phyloP scores from a whole-genome alignment of 2,888 invertebrate species.

The Morpho helenor region DNA sequence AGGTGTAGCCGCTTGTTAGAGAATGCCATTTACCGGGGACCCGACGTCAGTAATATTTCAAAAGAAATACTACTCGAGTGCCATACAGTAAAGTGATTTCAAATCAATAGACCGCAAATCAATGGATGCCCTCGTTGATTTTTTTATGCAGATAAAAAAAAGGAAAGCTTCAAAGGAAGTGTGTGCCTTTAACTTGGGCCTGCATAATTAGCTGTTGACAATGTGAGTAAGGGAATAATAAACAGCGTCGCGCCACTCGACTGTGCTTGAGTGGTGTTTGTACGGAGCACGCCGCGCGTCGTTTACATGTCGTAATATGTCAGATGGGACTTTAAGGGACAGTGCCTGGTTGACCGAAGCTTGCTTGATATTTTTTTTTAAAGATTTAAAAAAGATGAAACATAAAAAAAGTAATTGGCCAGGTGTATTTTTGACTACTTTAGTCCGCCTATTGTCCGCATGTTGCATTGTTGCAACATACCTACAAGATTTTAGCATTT shows the following conservation, averaged over 20 bases:
- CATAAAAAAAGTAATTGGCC: no score
- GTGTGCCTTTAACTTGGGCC: constrained; percentile 30
- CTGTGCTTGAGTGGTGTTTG: constrained; percentile 24
- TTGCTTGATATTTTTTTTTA: no score
- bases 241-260: constrained; percentile 29
- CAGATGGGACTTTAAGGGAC: not conserved
- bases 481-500: no score
- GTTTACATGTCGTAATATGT: not conserved
- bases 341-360: no score
- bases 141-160: constrained; percentile 24
- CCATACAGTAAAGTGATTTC: constrained; percentile 25
- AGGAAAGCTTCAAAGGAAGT: constrained; percentile 27
- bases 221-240: constrained; percentile 34
- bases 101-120: constrained; percentile 26
- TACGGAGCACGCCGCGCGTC: constrained; percentile 4
- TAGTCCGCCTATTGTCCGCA: no score
- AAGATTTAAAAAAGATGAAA: no score
- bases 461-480: no score
- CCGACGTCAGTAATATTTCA: constrained; percentile 23
- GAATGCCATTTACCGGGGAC: constrained; percentile 21
- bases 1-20: constrained; percentile 24
- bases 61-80: constrained; percentile 25
- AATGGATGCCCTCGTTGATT: constrained; percentile 22
- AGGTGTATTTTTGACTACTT: no score
- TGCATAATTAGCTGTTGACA: constrained; percentile 33